Evolutionary conservation across 2,113 vertebrate genomes (phyloP).

Genomic region (Pseudorasbora parva): DNA sequence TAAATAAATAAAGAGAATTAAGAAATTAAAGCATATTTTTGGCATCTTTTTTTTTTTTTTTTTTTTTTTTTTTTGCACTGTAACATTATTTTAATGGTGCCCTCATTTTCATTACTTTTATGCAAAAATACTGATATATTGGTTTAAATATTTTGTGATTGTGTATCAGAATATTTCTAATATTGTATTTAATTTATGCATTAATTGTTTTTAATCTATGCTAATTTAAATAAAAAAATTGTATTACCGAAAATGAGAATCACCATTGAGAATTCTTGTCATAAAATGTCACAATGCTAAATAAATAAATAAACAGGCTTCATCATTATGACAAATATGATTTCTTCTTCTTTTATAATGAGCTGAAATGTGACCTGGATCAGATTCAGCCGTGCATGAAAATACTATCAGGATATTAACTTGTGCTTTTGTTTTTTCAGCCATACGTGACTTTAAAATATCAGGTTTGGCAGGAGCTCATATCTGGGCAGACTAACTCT

Average conservation of each 20-base stretch:
- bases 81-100: neutral
- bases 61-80: neutral
- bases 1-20: neutral
- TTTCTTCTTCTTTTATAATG: conserved; percentile 15
- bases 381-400: conserved; percentile 4
- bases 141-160: neutral
- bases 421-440: conserved; percentile 27
- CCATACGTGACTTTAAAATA: conserved; percentile 25
- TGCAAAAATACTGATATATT: neutral
- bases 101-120: neutral
- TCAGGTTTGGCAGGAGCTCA: conserved; percentile 31
- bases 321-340: conserved; percentile 11
- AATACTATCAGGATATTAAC: conserved; percentile 35
- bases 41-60: neutral
- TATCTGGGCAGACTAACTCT: conserved; percentile 34
- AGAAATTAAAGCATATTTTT: neutral
- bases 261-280: neutral
- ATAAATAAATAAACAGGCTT: conserved; percentile 4
- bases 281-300: conserved; percentile 3
- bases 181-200: neutral
- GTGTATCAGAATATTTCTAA: neutral
- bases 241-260: conserved; percentile 6
- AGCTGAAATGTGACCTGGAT: neutral
- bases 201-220: neutral
- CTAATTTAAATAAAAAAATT: neutral